Evolutionary conservation across 2,888 invertebrate species (phyloP).

Genomic region (Abrostola tripartita): DNA sequence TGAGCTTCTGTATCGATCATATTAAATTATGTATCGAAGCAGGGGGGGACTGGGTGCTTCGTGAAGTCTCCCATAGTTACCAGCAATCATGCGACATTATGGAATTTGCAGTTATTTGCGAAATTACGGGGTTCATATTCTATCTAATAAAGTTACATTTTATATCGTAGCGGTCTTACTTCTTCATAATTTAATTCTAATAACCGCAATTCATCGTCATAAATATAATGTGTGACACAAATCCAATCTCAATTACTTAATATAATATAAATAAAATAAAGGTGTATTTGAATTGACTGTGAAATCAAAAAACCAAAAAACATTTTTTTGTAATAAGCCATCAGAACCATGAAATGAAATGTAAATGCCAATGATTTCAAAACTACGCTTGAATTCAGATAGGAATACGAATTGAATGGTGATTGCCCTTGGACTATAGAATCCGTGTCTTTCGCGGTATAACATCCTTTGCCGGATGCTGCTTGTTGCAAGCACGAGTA

Average conservation of each 20-base stretch:
- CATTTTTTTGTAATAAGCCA: not conserved
- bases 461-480: too few relatives aligned
- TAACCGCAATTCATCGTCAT: too few relatives aligned
- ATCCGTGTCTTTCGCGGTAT: too few relatives aligned
- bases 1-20: not conserved
- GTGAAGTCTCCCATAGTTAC: not conserved
- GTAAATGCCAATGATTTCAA: not conserved
- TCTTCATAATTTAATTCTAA: too few relatives aligned
- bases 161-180: not conserved
- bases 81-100: not conserved
- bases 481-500: too few relatives aligned
- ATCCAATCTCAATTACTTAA: not conserved
- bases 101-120: not conserved
- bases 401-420: too few relatives aligned
- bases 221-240: not conserved
- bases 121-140: not conserved
- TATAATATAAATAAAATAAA: slow-evolving; percentile 1
- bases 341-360: slow-evolving; percentile 4
- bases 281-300: not conserved
- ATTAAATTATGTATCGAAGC: not conserved
- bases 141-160: slow-evolving; percentile 1
- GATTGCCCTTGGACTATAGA: too few relatives aligned
- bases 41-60: too few relatives aligned
- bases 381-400: too few relatives aligned
- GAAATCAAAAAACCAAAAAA: not conserved